These are phyloP conservation scores for Sturnira hondurensis DNA, from an alignment of 2,113 vertebrate species.

Conservation along the genomic window DNA sequence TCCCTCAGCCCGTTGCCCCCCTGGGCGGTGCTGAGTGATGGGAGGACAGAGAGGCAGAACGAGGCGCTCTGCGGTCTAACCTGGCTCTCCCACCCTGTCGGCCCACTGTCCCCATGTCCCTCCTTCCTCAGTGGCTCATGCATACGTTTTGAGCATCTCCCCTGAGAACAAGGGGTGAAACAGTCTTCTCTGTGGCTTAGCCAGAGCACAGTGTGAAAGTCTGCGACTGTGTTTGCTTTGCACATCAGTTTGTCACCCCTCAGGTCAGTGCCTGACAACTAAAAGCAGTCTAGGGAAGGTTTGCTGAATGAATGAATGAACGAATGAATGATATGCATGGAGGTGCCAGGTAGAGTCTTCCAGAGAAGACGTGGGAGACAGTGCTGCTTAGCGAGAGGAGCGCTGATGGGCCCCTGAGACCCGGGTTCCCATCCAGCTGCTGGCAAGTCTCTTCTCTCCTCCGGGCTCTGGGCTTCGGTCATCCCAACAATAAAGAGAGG, in stretches of 20 bases:
- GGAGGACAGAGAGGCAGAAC: neutral
- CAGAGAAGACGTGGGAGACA: neutral
- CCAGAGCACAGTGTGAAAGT: neutral
- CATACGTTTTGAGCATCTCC: neutral
- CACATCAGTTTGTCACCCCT: neutral
- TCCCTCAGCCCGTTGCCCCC: neutral
- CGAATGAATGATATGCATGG: neutral
- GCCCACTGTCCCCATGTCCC: too few species aligned
- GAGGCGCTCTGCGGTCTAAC: neutral
- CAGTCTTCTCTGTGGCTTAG: neutral
- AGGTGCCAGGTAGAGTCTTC: neutral
- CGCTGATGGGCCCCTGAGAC: neutral
- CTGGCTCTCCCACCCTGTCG: neutral
- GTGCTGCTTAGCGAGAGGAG: neutral
- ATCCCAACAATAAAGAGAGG: neutral
- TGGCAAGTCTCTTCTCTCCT: neutral
- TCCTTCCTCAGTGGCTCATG: neutral
- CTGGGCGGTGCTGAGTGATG: neutral
- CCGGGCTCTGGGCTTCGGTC: neutral
- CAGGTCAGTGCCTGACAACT: neutral
- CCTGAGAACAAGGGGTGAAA: neutral
- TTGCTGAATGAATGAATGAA: neutral
- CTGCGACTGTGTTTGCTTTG: neutral
- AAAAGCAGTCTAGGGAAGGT: neutral
- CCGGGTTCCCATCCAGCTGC: rapidly evolving